phyloP scores from a whole-genome alignment of 2,797 vertebrate genomes.

The Percopsis omiscomaycus region DNA sequence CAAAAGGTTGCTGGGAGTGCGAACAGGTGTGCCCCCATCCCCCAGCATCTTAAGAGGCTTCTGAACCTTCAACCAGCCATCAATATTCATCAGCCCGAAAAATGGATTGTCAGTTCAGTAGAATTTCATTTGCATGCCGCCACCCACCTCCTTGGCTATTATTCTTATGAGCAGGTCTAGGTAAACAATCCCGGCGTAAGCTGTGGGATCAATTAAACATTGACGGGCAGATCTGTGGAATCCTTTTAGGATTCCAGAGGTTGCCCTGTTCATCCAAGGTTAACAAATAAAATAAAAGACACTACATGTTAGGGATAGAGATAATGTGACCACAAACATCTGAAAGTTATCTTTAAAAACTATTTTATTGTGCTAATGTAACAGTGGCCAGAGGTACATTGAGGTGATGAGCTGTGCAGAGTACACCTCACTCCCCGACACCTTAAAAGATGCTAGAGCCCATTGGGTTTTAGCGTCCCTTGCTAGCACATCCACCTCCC shows the following conservation, averaged over 20 bases:
- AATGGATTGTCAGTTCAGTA: constrained; percentile 19
- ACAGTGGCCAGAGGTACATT: no score
- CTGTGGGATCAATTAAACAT: constrained; percentile 45
- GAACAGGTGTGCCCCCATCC: not conserved
- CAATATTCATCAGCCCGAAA: constrained; percentile 40
- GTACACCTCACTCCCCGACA: no score
- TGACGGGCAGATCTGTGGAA: constrained; percentile 14
- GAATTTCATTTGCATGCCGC: constrained; percentile 33
- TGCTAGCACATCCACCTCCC: no score
- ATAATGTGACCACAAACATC: constrained; percentile 5
- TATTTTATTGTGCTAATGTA: no score
- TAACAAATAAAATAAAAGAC: constrained; percentile 2
- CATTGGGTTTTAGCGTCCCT: no score
- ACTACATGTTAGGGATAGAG: not conserved
- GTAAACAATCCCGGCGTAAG: constrained; percentile 25
- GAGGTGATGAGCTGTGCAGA: no score
- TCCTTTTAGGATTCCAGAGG: constrained; percentile 15
- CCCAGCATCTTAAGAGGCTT: not conserved
- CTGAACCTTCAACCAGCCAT: constrained; percentile 29
- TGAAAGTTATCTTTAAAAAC: not conserved
- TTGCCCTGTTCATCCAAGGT: not conserved
- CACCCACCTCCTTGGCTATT: constrained; percentile 9
- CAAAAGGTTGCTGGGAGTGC: constrained; percentile 20
- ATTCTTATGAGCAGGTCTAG: constrained; percentile 27
- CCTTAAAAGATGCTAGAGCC: no score